Base-by-base conservation (phyloP, 2,888 invertebrate species). In the Hirtodrosophila histrioides region DNA sequence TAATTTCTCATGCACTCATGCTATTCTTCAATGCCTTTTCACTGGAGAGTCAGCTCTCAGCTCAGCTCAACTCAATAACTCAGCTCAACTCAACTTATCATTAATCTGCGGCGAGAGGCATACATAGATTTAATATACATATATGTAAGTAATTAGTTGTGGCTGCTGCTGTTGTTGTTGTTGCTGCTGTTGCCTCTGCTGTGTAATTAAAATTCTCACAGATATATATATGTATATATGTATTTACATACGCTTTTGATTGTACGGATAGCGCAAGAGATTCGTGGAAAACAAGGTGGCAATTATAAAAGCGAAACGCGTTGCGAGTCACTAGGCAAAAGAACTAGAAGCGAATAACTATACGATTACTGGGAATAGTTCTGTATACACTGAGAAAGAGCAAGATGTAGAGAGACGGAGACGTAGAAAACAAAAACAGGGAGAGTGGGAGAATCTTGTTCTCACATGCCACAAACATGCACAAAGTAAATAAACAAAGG, bases 221-320 rank as follows among this genome's bases (percentile, higher is more conserved):
- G 33, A 44, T 9, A 46, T 46, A 12, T 35, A 43, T 35, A 35
- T 27, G 27, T n/a, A 3, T 33, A 57, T 55, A 44, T 61, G 35
- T 67, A 78, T 69, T 69, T 80, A 84, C 75, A 80, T 84, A 73
- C 63, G 73, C 49, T 54, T 68, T 60, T 68, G 82, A 85, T 84
- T 78, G 75, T 48, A 44, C 61, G 60, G 62, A 49, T 60, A 61
- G 70, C 45, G 58, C 66, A 60, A 50, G 8, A 68, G 62, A 69
- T 84, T 84, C 82, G 67, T 85, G 76, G 82, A 82, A 82, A 73
- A 85, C 87, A 82, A 81, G 85, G 73, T 73, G 79, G 82, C 82
- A 82, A 87, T 82, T 87, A 82, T 67, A 75, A 72, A 77, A 78
- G 78, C 74, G 75, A 77, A 77, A 71, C 51, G 69, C 68, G 50